phyloP scores from a whole-genome alignment of 2,113 vertebrate species.

The Oncorhynchus mykiss region DNA sequence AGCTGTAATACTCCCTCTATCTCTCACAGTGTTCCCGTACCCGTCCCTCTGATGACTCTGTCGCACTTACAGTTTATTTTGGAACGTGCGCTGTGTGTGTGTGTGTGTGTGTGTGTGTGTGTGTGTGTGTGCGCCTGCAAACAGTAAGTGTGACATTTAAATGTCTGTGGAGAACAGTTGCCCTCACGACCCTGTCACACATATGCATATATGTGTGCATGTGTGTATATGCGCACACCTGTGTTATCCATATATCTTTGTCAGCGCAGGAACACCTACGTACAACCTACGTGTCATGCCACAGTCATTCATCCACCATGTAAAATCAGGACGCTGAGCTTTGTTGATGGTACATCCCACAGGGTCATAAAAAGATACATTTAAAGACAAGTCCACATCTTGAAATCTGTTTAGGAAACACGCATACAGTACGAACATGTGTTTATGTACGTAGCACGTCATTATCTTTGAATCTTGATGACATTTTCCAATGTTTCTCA shows the following conservation, averaged over 20 bases:
- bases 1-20: slow-evolving; percentile 61
- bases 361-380: too few relatives aligned
- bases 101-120: slow-evolving; percentile 8
- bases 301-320: not conserved
- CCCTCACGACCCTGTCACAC: too few relatives aligned
- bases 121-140: not conserved
- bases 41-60: not conserved
- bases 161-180: too few relatives aligned
- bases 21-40: slow-evolving; percentile 54
- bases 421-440: not conserved
- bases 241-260: not conserved
- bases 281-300: not conserved
- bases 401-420: not conserved
- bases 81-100: not conserved
- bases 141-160: too few relatives aligned
- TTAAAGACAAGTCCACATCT: too few relatives aligned
- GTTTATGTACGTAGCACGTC: not conserved
- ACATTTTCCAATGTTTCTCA: not conserved
- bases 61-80: not conserved
- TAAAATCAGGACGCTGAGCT: not conserved
- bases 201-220: too few relatives aligned
- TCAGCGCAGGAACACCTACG: not conserved
- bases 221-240: not conserved
- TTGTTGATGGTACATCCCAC: not conserved
- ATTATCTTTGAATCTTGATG: not conserved